Evolutionary conservation across 2,888 invertebrate genomes (phyloP).

Genomic region (Brachypalpus laphriformis): DNA sequence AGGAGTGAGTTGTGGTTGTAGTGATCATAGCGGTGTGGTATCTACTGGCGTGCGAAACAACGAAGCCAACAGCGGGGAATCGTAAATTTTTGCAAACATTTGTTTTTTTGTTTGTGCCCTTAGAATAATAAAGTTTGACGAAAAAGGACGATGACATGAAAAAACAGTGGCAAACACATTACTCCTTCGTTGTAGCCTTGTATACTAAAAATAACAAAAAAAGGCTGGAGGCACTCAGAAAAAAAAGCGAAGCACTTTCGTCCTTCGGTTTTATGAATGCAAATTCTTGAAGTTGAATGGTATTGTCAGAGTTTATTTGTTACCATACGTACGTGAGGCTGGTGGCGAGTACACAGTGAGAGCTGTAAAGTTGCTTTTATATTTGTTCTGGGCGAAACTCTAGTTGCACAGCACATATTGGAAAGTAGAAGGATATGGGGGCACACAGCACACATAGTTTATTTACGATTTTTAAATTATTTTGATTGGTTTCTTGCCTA

Average conservation of each 20-base stretch:
- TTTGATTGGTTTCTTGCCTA: conserved; percentile 55
- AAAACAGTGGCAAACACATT: conserved; percentile 70
- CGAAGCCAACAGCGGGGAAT: conserved; percentile 39
- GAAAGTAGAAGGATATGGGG: conserved; percentile 21
- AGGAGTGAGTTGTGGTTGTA: conserved; percentile 39
- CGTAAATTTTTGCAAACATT: conserved; percentile 52
- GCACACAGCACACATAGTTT: conserved; percentile 45
- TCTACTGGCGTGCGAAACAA: conserved; percentile 6
- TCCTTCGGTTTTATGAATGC: conserved; percentile 71
- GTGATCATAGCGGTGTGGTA: conserved; percentile 11
- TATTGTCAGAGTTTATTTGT: conserved; percentile 49
- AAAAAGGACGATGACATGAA: conserved; percentile 65
- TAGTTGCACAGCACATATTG: conserved; percentile 18
- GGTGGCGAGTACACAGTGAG: conserved; percentile 8
- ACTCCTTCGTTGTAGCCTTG: conserved; percentile 48
- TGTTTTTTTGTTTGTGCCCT: conserved; percentile 8
- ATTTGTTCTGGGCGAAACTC: conserved; percentile 8
- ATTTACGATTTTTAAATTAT: conserved; percentile 70
- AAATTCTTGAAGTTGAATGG: conserved; percentile 66
- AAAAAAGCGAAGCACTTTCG: conserved; percentile 35
- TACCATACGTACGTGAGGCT: conserved; percentile 29
- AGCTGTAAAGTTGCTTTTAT: conserved; percentile 29
- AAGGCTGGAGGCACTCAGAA: conserved; percentile 31
- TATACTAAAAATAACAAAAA: conserved; percentile 34
- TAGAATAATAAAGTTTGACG: conserved; percentile 66